A percentile compares a stretch with the other conserved stretches of the same genome.
Conservation (phyloP, 2,888 invertebrate species). For the Hedya salicella region DNA sequence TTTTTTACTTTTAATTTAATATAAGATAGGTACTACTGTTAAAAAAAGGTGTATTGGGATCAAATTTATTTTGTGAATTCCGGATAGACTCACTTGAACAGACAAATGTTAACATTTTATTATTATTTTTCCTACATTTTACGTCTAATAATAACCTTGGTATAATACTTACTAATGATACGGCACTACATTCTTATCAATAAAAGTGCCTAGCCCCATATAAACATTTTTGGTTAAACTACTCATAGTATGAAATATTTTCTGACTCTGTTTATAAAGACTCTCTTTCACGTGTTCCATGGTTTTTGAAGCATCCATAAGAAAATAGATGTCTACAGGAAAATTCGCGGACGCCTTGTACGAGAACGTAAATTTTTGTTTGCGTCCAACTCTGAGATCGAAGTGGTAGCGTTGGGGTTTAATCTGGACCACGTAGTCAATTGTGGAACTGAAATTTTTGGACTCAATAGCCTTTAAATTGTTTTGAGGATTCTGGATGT, state of each 20-base stretch:
- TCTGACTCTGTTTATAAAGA: conserved; percentile 1
- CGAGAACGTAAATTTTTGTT: conserved; percentile 10
- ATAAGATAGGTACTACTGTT: too few relatives aligned
- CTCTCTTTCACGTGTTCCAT: background rate
- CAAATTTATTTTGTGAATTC: too few relatives aligned
- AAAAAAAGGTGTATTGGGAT: too few relatives aligned
- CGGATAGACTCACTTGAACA: too few relatives aligned
- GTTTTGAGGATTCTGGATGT: conserved; percentile 5
- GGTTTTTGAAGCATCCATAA: conserved; percentile 23
- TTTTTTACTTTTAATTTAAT: too few relatives aligned
- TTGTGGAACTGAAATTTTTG: conserved; percentile 6
- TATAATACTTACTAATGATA: conserved; percentile 27
- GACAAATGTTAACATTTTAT: too few relatives aligned
- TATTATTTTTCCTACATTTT: too few relatives aligned
- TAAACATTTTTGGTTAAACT: conserved; percentile 21
- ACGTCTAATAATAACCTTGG: too few relatives aligned
- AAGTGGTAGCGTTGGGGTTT: conserved; percentile 30
- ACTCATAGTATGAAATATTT: conserved; percentile 5
- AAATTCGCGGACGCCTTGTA: conserved; percentile 26
- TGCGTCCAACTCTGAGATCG: conserved; percentile 15
- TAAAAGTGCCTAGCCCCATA: conserved; percentile 34
- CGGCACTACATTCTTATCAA: conserved; percentile 32
- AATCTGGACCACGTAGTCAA: conserved; percentile 7
- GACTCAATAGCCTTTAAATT: background rate
- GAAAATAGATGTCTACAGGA: conserved; percentile 33